These are phyloP conservation scores for Arvicanthis niloticus DNA, from an alignment of 2,113 vertebrate genomes.

Conservation along the genomic window DNA sequence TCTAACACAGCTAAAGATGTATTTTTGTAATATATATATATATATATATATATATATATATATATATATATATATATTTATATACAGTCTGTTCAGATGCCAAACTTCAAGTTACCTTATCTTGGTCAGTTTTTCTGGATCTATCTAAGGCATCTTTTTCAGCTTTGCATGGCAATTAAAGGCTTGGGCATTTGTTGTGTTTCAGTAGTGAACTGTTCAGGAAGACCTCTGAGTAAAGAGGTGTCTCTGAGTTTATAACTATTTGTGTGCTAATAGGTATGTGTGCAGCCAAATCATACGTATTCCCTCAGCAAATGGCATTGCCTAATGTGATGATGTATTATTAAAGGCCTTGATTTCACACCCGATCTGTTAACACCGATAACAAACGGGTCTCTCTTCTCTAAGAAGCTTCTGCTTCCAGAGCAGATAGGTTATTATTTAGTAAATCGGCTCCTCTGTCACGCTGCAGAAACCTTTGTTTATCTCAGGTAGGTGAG, in stretches of 20 bases:
- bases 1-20: constrained; percentile 35
- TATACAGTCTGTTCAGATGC: background rate
- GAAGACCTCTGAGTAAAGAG: background rate
- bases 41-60: no score
- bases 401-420: constrained; percentile 19
- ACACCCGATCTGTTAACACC: background rate
- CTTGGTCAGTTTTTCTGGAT: constrained; percentile 11
- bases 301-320: background rate
- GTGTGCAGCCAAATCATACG: background rate
- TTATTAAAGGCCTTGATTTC: constrained; percentile 11
- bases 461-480: background rate
- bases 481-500: background rate
- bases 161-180: background rate
- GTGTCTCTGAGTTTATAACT: background rate
- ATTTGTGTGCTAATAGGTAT: background rate
- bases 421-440: background rate
- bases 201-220: background rate
- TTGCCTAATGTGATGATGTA: background rate
- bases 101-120: constrained; percentile 30
- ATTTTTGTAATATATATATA: no score
- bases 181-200: background rate
- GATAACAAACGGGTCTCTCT: background rate
- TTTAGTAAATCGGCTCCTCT: constrained; percentile 31
- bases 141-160: background rate
- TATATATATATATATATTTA: no score